A percentile compares a stretch with the other conserved stretches of the same genome.
Evolutionary conservation across 2,888 invertebrate species (phyloP).

Genomic region (Nematopogon swammerdamellus): DNA sequence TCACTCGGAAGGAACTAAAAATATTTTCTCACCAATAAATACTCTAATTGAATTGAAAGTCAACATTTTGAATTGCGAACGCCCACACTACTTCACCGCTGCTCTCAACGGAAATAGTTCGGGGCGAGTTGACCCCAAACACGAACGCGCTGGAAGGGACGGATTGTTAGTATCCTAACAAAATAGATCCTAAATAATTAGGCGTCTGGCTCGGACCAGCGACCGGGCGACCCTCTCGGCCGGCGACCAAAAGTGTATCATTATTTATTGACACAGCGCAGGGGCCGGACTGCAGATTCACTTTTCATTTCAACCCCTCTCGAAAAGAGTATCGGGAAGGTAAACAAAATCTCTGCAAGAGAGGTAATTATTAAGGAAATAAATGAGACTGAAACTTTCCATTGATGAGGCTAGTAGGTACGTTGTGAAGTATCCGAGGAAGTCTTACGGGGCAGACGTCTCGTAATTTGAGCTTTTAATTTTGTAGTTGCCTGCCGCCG

Average conservation of each 20-base stretch:
- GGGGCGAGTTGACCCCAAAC: conserved; percentile 26
- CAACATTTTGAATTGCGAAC: no score
- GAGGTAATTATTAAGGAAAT: conserved; percentile 49
- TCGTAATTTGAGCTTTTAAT: background rate
- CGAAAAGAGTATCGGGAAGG: conserved; percentile 17
- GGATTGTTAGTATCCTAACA: conserved; percentile 35
- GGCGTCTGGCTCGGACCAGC: conserved; percentile 11
- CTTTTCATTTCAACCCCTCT: conserved; percentile 34
- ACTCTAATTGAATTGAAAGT: no score
- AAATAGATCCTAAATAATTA: conserved; percentile 48
- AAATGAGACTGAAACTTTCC: background rate
- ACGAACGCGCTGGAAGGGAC: conserved; percentile 20
- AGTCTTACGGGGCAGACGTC: background rate
- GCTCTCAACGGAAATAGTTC: background rate
- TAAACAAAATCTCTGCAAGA: conserved; percentile 42
- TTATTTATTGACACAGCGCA: conserved; percentile 47
- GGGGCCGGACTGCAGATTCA: conserved; percentile 30
- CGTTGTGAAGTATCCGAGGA: no score
- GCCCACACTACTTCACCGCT: no score
- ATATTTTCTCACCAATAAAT: no score
- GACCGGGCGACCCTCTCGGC: background rate
- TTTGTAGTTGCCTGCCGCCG: background rate
- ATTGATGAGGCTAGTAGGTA: background rate
- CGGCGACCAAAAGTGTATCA: conserved; percentile 22
- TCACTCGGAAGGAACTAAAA: no score